Base-by-base conservation (phyloP, 2,113 vertebrate species). In the Aplodontia rufa region DNA sequence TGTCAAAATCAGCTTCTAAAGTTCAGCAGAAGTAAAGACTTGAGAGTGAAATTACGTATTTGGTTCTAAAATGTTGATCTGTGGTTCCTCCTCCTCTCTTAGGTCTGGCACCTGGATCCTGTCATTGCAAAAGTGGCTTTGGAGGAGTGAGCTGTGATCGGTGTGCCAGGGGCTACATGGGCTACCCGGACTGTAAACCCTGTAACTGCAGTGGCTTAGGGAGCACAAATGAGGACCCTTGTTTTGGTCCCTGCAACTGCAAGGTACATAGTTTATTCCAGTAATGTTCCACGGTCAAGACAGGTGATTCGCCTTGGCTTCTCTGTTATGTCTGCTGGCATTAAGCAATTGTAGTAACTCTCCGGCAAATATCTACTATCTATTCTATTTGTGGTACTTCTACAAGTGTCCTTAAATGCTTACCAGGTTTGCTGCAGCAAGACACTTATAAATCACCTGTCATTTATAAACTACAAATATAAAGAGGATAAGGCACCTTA, bases 121-220 rank as follows among this genome's bases (percentile, higher is more conserved):
- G 99, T 96, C 98, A 98, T 95, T 99, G 99, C 98, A 99, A 99
- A 98, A 96, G 98, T 97, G 99, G 99, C 81, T 99, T 99, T 83
- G 97, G 98, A 97, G 99, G 99, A 84, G 96, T 98, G 86, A 98
- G 89, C 96, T 99, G 99, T 97, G 98, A 99, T 97, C 98, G 83
- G 32, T 99, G 99, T 98, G 98, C 98, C 55, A 97, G 99, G 94
- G 99, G 99, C 92, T 99, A 99, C 82, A 97, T 7, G 4, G 99
- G 99, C 16, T 99, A 98, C 95, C 99, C 99, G 17, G 83, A 98
- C 72, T 99, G 99, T 90, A 86, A 97, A 24, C 97, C 97, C 24
- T 99, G 99, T 93, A 98, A 98, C 97, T 99, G 99, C 95, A 99
- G 98, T 6, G 76, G 96, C 8, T 66, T 95, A 35, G 99, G 99